Evolutionary conservation across 2,113 vertebrate species (phyloP), one percentile per base, ranked within the genome.

Genomic region (Barbus barbus): DNA sequence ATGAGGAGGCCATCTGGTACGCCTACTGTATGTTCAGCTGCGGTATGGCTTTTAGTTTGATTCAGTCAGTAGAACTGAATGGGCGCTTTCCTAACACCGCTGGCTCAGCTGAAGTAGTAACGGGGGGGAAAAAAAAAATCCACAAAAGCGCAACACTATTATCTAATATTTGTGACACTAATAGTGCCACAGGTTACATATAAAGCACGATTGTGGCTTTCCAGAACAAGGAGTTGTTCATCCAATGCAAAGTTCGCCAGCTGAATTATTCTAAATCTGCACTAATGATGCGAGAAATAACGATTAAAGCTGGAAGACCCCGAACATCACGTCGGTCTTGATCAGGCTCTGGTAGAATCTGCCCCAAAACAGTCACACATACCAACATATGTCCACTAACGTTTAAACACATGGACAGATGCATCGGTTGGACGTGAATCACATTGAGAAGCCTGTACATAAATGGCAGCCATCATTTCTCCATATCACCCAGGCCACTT

Each of bases 401-500:
- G 20, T 12, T 36, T 28, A 38, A 36, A 76, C 22, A 76, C 61
- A 63, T 58, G 38, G 46, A 79, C 84, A 78, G 72, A 78, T 9
- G 65, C 31, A 9, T 67, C 20, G 20, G 78, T 80, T 67, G 63
- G 90, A 85, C 60, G 75, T 85, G 90, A 78, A 84, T 82, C 86
- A 92, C 87, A 83, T 60, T 90, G 84, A 85, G 81, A 92, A 92
- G 91, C 90, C 86, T 89, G 90, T 91, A 93, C 91, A 93, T 91
- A 91, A 94, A 90, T 38, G 13, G 60, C 78, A 84, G 90, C 90
- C 79, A 89, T 90, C 86, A 90, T 87, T 60, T 85, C 91, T 85
- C 86, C 92, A 88, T 87, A 94, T 92, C 13, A 51, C 48, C 5
- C 1, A 20, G 92, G 91, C 89, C 91, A 92, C 91, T 90, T 90